These are phyloP conservation scores for Festucalex cinctus DNA, from an alignment of 2,113 vertebrate species.

Conservation along the genomic window DNA sequence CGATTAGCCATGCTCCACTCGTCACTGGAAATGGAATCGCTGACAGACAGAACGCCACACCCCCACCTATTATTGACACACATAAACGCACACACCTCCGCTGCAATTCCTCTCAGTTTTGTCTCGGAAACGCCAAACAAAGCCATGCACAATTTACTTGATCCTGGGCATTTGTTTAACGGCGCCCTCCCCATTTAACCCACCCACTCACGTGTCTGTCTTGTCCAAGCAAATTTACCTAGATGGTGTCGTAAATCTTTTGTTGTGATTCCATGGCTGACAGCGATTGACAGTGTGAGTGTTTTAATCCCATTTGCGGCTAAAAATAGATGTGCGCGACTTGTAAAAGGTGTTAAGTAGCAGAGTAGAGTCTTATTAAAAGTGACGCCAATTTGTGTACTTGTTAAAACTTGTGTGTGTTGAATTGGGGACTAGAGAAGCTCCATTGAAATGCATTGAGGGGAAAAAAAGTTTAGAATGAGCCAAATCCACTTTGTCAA, in stretches of 20 bases:
- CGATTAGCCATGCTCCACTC: constrained; percentile 83
- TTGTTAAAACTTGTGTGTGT: not conserved
- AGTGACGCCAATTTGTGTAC: not conserved
- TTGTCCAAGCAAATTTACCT: constrained; percentile 58
- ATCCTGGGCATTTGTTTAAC: constrained; percentile 74
- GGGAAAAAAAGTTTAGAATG: not conserved
- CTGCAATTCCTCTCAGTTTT: constrained; percentile 67
- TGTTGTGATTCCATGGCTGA: not conserved
- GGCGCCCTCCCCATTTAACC: constrained; percentile 69
- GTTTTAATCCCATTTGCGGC: not conserved
- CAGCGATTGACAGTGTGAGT: not conserved
- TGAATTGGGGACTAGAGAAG: not conserved
- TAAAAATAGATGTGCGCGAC: not conserved
- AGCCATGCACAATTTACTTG: constrained; percentile 73
- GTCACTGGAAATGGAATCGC: constrained; percentile 79
- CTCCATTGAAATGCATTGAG: not conserved
- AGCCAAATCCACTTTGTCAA: not conserved
- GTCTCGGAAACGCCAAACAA: constrained; percentile 66
- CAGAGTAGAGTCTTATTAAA: not conserved
- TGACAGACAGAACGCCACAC: constrained; percentile 64
- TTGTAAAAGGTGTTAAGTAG: not conserved
- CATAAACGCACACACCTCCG: constrained; percentile 8
- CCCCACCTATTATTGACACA: not conserved
- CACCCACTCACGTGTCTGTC: constrained; percentile 58
- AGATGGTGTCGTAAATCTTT: constrained; percentile 49